Base-by-base conservation (phyloP, 2,888 invertebrate genomes). In the Pollenia amentaria region DNA sequence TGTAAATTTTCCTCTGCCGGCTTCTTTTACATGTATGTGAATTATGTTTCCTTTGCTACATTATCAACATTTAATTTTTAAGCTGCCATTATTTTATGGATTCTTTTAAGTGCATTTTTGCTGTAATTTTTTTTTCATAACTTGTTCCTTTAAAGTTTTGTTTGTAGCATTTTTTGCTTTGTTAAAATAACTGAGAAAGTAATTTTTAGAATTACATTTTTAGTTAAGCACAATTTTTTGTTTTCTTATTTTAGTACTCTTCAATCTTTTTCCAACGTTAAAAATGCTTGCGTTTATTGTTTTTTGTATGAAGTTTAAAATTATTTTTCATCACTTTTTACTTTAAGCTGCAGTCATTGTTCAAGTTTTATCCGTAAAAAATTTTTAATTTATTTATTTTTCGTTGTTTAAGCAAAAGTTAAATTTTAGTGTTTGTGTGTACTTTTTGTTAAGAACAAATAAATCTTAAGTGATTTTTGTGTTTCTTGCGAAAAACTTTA, bases 141-240 rank as follows among this genome's bases (percentile, higher is more conserved):
- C 12, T 77, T 29, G n/a, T 12, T 38, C 16, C 44, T 48, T 18
- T 16, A 21, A 40, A 64, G 10, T 78, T 12, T 21, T 11, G 9
- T 55, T 80, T 55, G 4, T 21, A 46, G 46, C 12, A 11, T 42
- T n/a, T 21, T 42, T 44, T 48, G 11, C 67, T 67, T 82, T 73
- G 65, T 81, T 51, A 51, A 73, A 57, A 67, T 57, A 65, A 67
- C 40, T 75, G 10, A 65, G 21, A 81, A 67, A 67, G 29, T 81
- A 42, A 53, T 70, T 80, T 72, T 72, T 60, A 46, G 9, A 80
- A 62, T 55, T 48, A 57, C 40, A 69, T 69, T 92, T 89, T 6
- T 89, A 29, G 29, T 29, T 29, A 4, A 29, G 87, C 4, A 88
- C 83, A 10, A 91, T 77, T 12, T 89, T 48, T 0, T 76, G 77